Evolutionary conservation across 1,140 invertebrate genomes (phyloP).

Genomic region (Steinernema feltiae): DNA sequence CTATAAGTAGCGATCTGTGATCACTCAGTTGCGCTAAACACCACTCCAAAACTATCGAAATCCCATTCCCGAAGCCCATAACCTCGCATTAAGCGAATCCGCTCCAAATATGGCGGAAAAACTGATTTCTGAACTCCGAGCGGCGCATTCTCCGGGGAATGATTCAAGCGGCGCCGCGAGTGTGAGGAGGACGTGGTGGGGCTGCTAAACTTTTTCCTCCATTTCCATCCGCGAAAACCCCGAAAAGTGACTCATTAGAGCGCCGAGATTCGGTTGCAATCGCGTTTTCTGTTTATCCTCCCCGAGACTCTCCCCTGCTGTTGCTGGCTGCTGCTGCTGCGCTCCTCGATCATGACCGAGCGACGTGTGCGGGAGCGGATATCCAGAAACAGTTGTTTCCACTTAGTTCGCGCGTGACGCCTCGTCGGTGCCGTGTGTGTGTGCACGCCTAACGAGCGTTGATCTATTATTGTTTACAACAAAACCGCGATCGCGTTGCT

Average conservation of each 20-base stretch:
- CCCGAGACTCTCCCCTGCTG: neutral
- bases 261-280: neutral
- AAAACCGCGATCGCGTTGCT: neutral
- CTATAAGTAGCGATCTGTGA: too few species aligned
- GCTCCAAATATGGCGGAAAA: neutral
- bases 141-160: too few species aligned
- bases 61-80: neutral
- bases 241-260: neutral
- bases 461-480: slow-evolving; percentile 15
- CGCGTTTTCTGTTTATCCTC: neutral
- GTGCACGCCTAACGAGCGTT: too few species aligned
- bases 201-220: neutral
- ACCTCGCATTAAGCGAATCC: neutral
- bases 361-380: too few species aligned
- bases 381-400: slow-evolving; percentile 15
- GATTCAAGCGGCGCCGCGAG: too few species aligned
- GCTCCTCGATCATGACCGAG: too few species aligned
- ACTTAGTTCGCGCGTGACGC: neutral
- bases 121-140: neutral
- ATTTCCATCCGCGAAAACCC: neutral
- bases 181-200: neutral
- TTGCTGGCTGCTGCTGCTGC: too few species aligned
- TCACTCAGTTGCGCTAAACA: neutral
- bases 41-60: neutral
- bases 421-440: neutral